Conservation (phyloP, 23 tunicate genomes). For the Clavelina lepadiformis region DNA sequence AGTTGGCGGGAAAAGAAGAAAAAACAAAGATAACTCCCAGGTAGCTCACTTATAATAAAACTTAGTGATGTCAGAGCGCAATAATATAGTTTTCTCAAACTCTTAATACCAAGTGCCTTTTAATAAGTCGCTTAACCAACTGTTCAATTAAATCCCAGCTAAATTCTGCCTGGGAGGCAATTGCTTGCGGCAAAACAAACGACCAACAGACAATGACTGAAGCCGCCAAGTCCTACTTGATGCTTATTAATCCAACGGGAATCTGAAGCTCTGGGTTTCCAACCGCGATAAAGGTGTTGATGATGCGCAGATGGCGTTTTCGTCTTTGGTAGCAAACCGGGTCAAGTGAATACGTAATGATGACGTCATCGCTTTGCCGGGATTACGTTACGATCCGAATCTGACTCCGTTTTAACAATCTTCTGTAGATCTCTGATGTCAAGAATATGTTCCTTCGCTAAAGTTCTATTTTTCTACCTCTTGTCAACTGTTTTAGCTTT, state of each 20-base stretch:
- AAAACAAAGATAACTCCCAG: constrained; percentile 44
- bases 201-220: constrained; percentile 95
- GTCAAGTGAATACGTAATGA: not conserved
- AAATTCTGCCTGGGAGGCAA: constrained; percentile 80
- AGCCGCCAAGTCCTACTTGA: constrained; percentile 89
- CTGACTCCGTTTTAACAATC: too few relatives aligned
- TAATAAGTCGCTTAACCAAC: too few relatives aligned
- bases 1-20: constrained; percentile 57
- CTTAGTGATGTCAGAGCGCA: too few relatives aligned
- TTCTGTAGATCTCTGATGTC: too few relatives aligned
- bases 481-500: not conserved
- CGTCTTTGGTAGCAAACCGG: not conserved
- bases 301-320: too few relatives aligned
- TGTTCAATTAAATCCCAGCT: too few relatives aligned
- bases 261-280: constrained; percentile 3
- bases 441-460: not conserved
- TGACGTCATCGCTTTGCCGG: too few relatives aligned
- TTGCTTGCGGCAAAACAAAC: constrained; percentile 87
- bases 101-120: too few relatives aligned
- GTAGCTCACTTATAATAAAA: constrained; percentile 29
- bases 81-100: too few relatives aligned
- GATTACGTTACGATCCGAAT: too few relatives aligned
- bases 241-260: constrained; percentile 60
- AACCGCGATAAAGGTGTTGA: constrained; percentile 1
- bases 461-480: constrained; percentile 21